Conservation (phyloP, 2,797 vertebrate species). For the Darevskia nairensis region DNA sequence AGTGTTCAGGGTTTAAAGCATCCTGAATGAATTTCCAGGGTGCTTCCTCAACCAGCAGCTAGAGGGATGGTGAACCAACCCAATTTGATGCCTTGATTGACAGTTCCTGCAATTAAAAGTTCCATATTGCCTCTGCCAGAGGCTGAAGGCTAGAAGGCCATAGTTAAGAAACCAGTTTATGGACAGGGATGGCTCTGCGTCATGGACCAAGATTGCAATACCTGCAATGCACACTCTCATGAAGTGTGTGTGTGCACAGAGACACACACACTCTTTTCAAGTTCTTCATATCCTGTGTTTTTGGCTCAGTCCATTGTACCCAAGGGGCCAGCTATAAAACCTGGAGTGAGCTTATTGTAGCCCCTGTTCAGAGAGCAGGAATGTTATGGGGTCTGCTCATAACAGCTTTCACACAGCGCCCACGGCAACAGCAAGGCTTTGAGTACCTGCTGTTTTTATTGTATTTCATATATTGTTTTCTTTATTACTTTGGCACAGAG, state of each 20-base stretch:
- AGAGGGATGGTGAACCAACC: neutral
- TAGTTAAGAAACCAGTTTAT: neutral
- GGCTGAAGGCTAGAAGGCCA: neutral
- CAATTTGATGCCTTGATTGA: slow-evolving; percentile 23
- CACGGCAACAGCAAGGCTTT: neutral
- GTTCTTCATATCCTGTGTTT: neutral
- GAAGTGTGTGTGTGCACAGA: no score
- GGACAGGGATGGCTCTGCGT: neutral
- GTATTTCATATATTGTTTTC: neutral
- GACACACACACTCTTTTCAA: neutral
- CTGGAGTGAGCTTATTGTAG: no score
- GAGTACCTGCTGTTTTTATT: neutral
- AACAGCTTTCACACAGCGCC: neutral
- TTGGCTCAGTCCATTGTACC: neutral
- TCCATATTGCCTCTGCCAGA: neutral
- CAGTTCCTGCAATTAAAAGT: slow-evolving; percentile 5
- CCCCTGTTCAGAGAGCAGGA: accelerated
- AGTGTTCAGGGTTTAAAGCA: accelerated
- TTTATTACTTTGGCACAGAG: accelerated
- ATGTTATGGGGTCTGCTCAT: neutral
- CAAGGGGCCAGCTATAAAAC: neutral
- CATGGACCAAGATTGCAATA: neutral
- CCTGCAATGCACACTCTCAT: neutral
- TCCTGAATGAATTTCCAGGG: neutral
- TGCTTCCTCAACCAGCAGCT: neutral